A percentile compares a stretch with the other conserved stretches of the same genome.
Conservation (phyloP, 1,140 invertebrate species). For the Nasonia longicornis region DNA sequence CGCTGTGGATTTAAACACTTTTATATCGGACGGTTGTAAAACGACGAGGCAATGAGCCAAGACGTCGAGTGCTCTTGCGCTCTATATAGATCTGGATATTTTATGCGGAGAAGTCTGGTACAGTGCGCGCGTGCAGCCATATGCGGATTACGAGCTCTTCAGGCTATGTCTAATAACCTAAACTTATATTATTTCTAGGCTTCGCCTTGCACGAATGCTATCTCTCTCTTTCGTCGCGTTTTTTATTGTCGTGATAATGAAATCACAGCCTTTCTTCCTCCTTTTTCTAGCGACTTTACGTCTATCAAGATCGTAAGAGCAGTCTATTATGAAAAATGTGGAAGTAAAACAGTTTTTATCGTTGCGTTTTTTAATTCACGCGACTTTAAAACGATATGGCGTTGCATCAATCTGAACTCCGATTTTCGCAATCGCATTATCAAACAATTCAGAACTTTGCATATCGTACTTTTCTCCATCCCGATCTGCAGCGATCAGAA, state of each 20-base stretch:
- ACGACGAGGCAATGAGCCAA: conserved; percentile 53
- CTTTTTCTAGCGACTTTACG: conserved; percentile 12
- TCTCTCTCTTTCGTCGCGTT: not conserved
- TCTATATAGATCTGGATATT: conserved; percentile 10
- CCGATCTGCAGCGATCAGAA: not conserved
- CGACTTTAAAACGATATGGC: not conserved
- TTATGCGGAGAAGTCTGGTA: not conserved
- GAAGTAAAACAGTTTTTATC: conserved; percentile 25
- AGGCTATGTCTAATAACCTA: conserved; percentile 35
- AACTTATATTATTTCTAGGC: conserved; percentile 33
- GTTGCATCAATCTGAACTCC: too few species aligned
- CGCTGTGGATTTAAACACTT: conserved; percentile 52
- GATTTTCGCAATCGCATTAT: not conserved
- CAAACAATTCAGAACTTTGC: not conserved
- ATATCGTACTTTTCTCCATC: too few species aligned
- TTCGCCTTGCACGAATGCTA: not conserved
- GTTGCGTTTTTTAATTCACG: conserved; percentile 16
- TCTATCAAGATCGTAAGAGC: conserved; percentile 15
- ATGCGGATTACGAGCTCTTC: conserved; percentile 34
- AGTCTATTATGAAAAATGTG: conserved; percentile 43
- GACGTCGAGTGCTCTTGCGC: conserved; percentile 32
- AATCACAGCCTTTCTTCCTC: conserved; percentile 14
- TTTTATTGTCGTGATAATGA: conserved; percentile 43
- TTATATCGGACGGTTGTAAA: conserved; percentile 53
- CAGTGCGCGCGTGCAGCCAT: not conserved